A percentile compares a stretch with the other conserved stretches of the same genome.
phyloP scores from a whole-genome alignment of 1,140 invertebrate species.

The Drosophila prosaltans region DNA sequence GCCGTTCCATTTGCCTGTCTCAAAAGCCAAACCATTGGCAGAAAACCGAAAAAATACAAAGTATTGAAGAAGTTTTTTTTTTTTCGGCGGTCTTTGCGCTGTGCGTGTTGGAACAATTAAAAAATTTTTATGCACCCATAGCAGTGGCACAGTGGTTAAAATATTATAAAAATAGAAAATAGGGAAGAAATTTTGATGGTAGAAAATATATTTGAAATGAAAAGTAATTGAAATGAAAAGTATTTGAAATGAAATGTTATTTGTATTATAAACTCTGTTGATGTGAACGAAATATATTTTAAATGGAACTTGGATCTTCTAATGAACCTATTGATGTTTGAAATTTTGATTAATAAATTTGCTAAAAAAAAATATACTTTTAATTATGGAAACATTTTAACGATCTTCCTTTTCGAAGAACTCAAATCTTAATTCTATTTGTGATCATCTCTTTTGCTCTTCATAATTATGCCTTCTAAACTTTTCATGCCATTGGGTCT shows the following conservation, averaged over 20 bases:
- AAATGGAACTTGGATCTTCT: no score
- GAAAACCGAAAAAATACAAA: conserved; percentile 59
- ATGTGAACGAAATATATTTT: no score
- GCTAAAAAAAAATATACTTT: no score
- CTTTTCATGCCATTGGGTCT: background rate
- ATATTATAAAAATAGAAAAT: background rate
- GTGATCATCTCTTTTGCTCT: no score
- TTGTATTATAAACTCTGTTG: no score
- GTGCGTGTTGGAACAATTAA: conserved; percentile 80
- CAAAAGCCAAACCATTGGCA: conserved; percentile 71
- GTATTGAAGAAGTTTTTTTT: conserved; percentile 20
- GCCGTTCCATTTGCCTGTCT: conserved; percentile 30
- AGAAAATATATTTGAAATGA: background rate
- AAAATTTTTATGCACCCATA: conserved; percentile 53
- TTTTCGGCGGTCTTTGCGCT: conserved; percentile 4
- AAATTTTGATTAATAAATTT: no score
- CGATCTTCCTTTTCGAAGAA: no score
- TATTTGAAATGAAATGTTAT: no score
- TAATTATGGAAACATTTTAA: no score
- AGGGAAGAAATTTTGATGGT: background rate
- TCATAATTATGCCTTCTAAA: no score
- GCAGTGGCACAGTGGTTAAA: conserved; percentile 32
- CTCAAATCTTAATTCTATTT: no score
- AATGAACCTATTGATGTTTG: no score
- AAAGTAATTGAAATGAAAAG: background rate